Percentiles rank a stretch among this genome's conserved stretches.
Evolutionary conservation across 2,888 invertebrate species (phyloP).

Genomic region (Timema podura): DNA sequence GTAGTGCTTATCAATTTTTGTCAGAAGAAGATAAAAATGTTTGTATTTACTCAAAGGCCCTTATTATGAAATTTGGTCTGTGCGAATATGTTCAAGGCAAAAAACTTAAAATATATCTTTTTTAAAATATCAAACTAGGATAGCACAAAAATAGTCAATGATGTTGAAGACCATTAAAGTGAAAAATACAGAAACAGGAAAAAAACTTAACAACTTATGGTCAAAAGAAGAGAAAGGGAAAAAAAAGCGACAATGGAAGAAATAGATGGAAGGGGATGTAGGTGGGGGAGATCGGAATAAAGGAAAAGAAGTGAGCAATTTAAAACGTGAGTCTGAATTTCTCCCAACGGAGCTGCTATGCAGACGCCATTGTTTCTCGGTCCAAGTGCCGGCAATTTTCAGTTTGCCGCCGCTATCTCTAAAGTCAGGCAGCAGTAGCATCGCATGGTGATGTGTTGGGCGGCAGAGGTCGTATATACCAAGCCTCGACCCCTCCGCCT

Average conservation of each 20-base stretch:
- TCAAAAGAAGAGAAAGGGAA: neutral
- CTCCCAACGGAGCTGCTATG: slow-evolving; percentile 34
- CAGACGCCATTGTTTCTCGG: slow-evolving; percentile 18
- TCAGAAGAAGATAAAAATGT: too few relatives aligned
- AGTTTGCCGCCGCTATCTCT: neutral
- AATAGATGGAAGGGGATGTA: neutral
- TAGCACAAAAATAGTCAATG: too few relatives aligned
- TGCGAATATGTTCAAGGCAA: too few relatives aligned
- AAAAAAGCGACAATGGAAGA: neutral
- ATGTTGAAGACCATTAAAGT: too few relatives aligned
- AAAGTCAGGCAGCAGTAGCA: slow-evolving; percentile 13
- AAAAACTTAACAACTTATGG: too few relatives aligned
- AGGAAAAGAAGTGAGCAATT: slow-evolving; percentile 39
- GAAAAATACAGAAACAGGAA: too few relatives aligned
- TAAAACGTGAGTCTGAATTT: slow-evolving; percentile 39
- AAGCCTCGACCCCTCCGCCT: neutral
- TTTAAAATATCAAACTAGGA: too few relatives aligned
- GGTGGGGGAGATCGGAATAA: slow-evolving; percentile 31
- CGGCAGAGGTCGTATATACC: slow-evolving; percentile 26
- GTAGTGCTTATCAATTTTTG: too few relatives aligned
- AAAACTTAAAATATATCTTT: too few relatives aligned
- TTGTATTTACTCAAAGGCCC: too few relatives aligned
- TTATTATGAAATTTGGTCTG: too few relatives aligned
- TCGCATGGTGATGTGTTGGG: slow-evolving; percentile 29
- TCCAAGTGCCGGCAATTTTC: slow-evolving; percentile 25